Base-by-base conservation (phyloP, 2,888 invertebrate species). In the Spilosoma lubricipeda region DNA sequence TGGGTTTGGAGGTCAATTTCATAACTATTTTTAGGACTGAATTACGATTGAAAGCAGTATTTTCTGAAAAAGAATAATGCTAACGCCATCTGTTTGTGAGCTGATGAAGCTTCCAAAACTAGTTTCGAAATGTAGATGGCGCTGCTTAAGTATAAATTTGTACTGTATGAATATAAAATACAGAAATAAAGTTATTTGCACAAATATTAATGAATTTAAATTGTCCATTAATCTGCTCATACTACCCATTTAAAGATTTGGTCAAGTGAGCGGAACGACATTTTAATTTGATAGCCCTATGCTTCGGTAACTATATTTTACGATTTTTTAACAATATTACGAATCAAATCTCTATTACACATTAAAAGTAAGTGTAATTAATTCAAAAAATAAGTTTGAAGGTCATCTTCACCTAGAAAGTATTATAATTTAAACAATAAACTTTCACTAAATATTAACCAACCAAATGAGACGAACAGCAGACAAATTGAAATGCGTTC, bases 71-170 rank as follows among this genome's bases (percentile, higher is more conserved):
- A 30, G 18, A 45, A 45, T 2, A 27, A 33, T 27, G n/a, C 39
- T 69, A 56, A 8, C n/a, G n/a, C 52, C 27, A 56, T 69, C 69
- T 69, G 39, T 69, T 56, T 5, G 2, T 69, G 13, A 7, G 18
- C 15, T 5, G 4, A 30, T 18, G 13, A 30, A 27, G 63, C 15
- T 63, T 4, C 5, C 30, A 30, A 30, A 30, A 30, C 18, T 30
- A 18, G 7, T 30, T 63, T 18, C 13, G 5, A 30, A 30, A 56
- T 5, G 2, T 69, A 82, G 82, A 77, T 79, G 77, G 70, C 81
- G 71, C 71, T 71, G 42, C 36, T 7, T 18, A 11, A 18, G n/a
- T 23, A n/a, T 33, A n/a, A 52, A 2, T 18, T 36, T 23, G 20
- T 20, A 65, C 18, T 20, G 18, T 67, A 27, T 48, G 3, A 27